phyloP scores from a whole-genome alignment of 2,113 vertebrate species.

The Morone chrysops region DNA sequence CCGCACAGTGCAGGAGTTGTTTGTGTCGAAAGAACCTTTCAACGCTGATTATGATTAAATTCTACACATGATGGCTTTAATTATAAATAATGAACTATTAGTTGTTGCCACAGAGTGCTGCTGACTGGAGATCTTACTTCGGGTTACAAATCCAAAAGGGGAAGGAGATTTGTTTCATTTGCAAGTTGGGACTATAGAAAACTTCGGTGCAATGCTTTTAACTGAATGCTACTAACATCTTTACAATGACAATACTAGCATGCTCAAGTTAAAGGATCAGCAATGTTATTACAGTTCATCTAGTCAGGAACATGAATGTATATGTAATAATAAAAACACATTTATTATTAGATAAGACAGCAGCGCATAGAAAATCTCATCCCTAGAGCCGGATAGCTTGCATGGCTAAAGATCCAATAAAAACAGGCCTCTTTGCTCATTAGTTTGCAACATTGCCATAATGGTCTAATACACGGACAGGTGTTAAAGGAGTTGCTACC shows the following conservation, averaged over 20 bases:
- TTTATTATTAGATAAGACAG: too few species aligned
- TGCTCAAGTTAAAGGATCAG: neutral
- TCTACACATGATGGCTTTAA: neutral
- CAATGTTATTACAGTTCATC: neutral
- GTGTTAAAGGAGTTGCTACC: too few species aligned
- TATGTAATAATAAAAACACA: too few species aligned
- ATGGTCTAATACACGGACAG: neutral
- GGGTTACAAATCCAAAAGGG: neutral
- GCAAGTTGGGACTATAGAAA: neutral
- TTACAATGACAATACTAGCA: neutral
- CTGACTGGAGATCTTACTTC: neutral
- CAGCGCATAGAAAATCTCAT: too few species aligned
- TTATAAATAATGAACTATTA: neutral
- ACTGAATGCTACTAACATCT: neutral
- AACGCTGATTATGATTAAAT: neutral
- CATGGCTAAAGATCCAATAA: neutral
- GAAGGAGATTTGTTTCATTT: neutral
- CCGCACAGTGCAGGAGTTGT: neutral
- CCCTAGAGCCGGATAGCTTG: neutral
- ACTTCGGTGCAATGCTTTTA: neutral
- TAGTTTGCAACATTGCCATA: neutral
- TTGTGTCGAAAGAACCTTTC: neutral
- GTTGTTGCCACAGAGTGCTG: neutral
- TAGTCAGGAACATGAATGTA: too few species aligned
- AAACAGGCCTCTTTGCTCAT: too few species aligned